Percentiles rank a stretch among this genome's conserved stretches.
These are phyloP conservation scores for Parambassis ranga DNA, from an alignment of 2,797 vertebrate genomes.

Conservation along the genomic window DNA sequence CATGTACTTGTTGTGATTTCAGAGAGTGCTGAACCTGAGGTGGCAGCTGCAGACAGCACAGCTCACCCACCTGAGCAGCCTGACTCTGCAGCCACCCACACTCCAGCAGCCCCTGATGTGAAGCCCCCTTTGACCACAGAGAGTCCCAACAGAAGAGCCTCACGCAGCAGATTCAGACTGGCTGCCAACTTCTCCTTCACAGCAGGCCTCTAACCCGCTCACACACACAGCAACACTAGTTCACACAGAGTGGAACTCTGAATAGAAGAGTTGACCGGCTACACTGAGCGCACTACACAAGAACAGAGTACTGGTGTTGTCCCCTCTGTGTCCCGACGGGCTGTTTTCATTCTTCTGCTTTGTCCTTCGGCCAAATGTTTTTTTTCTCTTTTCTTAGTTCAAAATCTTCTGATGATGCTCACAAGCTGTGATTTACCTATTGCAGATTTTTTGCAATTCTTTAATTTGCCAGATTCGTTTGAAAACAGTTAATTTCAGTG, in stretches of 20 bases:
- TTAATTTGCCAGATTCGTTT: conserved; percentile 51
- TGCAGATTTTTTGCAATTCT: conserved; percentile 72
- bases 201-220: conserved; percentile 71
- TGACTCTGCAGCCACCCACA: conserved; percentile 13
- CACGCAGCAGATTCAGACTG: conserved; percentile 89
- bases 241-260: conserved; percentile 57
- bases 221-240: background rate
- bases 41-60: background rate
- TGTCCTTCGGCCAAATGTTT: conserved; percentile 3
- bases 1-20: conserved; percentile 18
- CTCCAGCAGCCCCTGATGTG: background rate
- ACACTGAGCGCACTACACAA: conserved; percentile 10
- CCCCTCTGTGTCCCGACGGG: conserved; percentile 1
- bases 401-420: conserved; percentile 6
- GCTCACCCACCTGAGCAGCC: conserved; percentile 22
- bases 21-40: conserved; percentile 27
- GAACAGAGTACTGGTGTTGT: conserved; percentile 8
- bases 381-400: background rate
- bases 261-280: conserved; percentile 53
- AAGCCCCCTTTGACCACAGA: conserved; percentile 59
- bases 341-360: conserved; percentile 28
- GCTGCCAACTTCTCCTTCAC: conserved; percentile 96
- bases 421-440: conserved; percentile 48
- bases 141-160: conserved; percentile 88
- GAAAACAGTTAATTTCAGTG: conserved; percentile 5